These are phyloP conservation scores for Poecilus cupreus DNA, from an alignment of 2,888 invertebrate species.

Conservation along the genomic window DNA sequence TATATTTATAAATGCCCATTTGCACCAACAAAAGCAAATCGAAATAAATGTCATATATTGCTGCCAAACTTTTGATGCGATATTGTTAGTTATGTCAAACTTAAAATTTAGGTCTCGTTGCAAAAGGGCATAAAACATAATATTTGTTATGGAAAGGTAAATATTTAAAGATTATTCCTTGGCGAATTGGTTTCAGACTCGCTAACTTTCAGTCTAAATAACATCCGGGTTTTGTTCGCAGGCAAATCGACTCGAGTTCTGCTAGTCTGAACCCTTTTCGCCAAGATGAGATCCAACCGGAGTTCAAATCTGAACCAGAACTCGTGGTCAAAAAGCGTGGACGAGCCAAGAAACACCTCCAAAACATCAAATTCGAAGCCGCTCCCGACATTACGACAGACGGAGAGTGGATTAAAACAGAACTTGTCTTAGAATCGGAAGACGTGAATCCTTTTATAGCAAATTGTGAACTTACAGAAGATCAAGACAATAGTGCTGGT, in stretches of 20 bases:
- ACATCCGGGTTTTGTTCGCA: no score
- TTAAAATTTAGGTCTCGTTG: no score
- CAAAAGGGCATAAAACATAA: no score
- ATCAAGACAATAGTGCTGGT: conserved; percentile 60
- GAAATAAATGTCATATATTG: no score
- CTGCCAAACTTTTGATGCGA: no score
- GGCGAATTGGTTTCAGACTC: conserved; percentile 62
- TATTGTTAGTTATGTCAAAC: no score
- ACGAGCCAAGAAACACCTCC: conserved; percentile 51
- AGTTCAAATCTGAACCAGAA: no score
- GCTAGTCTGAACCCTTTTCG: no score
- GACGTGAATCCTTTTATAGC: conserved; percentile 56
- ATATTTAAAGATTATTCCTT: not conserved
- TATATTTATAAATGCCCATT: no score
- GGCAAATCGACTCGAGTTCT: no score
- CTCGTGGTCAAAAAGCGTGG: conserved; percentile 12
- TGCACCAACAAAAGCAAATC: no score
- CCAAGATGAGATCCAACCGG: conserved; percentile 23
- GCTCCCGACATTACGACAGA: conserved; percentile 28
- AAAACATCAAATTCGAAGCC: not conserved
- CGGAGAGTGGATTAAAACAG: conserved; percentile 60
- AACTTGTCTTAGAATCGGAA: conserved; percentile 55
- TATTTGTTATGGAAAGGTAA: no score
- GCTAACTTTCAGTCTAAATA: not conserved
- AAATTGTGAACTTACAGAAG: conserved; percentile 26